Conservation (phyloP, 2,888 invertebrate genomes). For the Alentia gelatinosa region DNA sequence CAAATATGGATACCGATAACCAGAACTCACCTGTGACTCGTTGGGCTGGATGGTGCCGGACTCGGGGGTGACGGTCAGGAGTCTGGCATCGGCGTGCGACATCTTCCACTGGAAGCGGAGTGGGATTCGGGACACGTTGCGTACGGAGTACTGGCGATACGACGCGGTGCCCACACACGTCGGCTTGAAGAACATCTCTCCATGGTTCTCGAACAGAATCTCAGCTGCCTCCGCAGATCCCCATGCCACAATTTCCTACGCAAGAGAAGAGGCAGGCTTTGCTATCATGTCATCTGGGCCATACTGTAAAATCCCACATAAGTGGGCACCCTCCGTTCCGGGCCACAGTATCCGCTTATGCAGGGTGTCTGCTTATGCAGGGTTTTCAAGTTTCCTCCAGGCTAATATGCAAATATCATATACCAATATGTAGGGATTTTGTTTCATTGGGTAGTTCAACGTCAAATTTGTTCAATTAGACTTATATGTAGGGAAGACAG, state of each 20-base stretch:
- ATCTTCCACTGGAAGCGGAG: constrained; percentile 78
- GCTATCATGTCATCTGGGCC: too few species aligned
- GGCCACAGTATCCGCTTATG: too few species aligned
- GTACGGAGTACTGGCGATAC: constrained; percentile 73
- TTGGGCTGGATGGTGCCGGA: constrained; percentile 77
- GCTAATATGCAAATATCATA: too few species aligned
- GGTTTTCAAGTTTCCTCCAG: too few species aligned
- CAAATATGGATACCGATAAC: too few species aligned
- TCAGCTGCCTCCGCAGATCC: constrained; percentile 78
- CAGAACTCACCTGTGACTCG: constrained; percentile 74
- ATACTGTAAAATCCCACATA: too few species aligned
- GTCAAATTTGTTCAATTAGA: too few species aligned
- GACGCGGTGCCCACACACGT: constrained; percentile 78
- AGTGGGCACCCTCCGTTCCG: too few species aligned
- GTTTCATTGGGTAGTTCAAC: too few species aligned
- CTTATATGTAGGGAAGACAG: too few species aligned
- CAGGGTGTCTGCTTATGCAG: too few species aligned
- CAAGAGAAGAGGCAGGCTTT: background rate
- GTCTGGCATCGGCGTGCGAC: constrained; percentile 69
- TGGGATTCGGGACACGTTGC: constrained; percentile 77
- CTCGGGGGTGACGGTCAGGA: constrained; percentile 76
- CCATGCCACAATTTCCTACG: constrained; percentile 65
- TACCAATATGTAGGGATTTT: too few species aligned
- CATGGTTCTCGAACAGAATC: constrained; percentile 75
- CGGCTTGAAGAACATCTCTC: constrained; percentile 78